A percentile compares a stretch with the other conserved stretches of the same genome.
These are phyloP conservation scores for Sycobia sp. DNA, from an alignment of 1,140 invertebrate genomes.

Conservation along the genomic window DNA sequence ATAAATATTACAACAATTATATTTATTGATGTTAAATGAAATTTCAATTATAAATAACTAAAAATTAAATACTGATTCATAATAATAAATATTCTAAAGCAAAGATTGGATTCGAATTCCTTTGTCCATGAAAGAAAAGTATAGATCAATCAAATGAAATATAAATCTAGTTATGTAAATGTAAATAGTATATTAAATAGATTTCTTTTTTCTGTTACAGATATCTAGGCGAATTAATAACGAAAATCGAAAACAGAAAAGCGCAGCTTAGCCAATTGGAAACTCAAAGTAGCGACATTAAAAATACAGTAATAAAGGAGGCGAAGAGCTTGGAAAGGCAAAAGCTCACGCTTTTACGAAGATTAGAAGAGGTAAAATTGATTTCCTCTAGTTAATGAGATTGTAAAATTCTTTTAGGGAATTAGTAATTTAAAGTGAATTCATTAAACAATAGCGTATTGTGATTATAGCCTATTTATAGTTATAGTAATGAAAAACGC, in stretches of 20 bases:
- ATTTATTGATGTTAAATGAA: too few species aligned
- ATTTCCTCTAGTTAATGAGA: not conserved
- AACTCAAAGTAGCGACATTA: slow-evolving; percentile 68
- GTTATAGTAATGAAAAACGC: not conserved
- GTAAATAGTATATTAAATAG: not conserved
- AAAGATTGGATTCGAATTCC: too few species aligned
- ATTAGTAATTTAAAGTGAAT: too few species aligned
- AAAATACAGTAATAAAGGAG: slow-evolving; percentile 67
- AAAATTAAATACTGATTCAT: too few species aligned
- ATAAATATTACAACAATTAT: too few species aligned
- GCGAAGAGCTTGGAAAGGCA: slow-evolving; percentile 69
- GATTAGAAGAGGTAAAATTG: slow-evolving; percentile 67
- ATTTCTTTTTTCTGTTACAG: slow-evolving; percentile 37
- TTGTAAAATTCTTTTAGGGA: too few species aligned
- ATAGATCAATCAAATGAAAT: too few species aligned
- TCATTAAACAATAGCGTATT: too few species aligned
- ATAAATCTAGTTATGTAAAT: not conserved
- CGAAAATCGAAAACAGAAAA: slow-evolving; percentile 69
- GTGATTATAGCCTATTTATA: not conserved
- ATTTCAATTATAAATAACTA: too few species aligned
- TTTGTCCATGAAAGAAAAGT: too few species aligned
- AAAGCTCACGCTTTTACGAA: slow-evolving; percentile 66
- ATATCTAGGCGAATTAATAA: slow-evolving; percentile 68
- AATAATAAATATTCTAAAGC: too few species aligned
- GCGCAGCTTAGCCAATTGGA: slow-evolving; percentile 70